Percentiles rank a stretch among this genome's conserved stretches.
Conservation (phyloP, 37 sponge, comb jelly and placozoan genomes). For the Cladorhizidae sp. region DNA sequence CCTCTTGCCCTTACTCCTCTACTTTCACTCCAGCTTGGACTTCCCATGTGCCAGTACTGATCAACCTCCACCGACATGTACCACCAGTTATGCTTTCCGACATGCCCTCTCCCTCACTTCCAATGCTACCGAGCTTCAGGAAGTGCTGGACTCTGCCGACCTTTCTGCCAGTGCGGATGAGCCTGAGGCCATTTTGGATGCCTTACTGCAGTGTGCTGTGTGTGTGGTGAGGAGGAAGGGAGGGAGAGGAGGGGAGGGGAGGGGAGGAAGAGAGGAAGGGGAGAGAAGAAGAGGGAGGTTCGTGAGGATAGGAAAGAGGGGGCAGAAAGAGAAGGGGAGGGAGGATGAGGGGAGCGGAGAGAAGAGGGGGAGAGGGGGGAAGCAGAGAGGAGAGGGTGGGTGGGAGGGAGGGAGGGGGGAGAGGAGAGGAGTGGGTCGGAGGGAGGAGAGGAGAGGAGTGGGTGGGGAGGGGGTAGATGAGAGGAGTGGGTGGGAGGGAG, state of each 20-base stretch:
- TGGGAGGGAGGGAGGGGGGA: too few species aligned
- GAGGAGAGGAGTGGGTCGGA: background rate
- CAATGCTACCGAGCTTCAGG: constrained; percentile 31
- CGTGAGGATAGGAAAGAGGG: background rate
- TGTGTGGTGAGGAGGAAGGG: constrained; percentile 64
- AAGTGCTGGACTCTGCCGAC: constrained; percentile 9
- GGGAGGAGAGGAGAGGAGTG: background rate
- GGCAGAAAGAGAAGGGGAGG: background rate
- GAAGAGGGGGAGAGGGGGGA: too few species aligned
- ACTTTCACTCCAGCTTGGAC: constrained; percentile 13
- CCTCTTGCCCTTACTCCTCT: too few species aligned
- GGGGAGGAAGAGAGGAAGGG: background rate
- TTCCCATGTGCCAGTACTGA: constrained; percentile 49
- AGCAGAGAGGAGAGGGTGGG: too few species aligned
- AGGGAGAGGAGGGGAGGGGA: background rate
- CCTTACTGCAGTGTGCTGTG: constrained; percentile 69
- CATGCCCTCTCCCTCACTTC: constrained; percentile 64
- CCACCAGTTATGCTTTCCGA: constrained; percentile 51
- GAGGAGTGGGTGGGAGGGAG: background rate
- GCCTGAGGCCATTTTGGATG: constrained; percentile 80
- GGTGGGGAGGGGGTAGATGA: background rate
- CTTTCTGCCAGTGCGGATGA: constrained; percentile 74
- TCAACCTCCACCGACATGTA: constrained; percentile 21
- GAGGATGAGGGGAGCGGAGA: background rate
- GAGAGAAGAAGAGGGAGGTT: background rate